Conservation (phyloP, 2,888 invertebrate species). For the Drymonia ruficornis region DNA sequence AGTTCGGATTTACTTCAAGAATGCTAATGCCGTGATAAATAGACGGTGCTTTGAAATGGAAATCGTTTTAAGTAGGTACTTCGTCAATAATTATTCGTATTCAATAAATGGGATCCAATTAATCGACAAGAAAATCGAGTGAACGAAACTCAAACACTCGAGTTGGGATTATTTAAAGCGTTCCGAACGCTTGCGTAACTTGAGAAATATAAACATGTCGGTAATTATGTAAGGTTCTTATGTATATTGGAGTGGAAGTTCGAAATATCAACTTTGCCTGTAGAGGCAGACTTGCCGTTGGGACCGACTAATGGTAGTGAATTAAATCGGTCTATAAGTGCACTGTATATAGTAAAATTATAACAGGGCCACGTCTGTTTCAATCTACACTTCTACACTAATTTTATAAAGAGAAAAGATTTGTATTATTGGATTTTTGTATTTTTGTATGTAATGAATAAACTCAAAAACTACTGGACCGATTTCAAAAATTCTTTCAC, state of each 20-base stretch:
- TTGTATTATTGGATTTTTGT: too few relatives aligned
- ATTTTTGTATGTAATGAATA: too few relatives aligned
- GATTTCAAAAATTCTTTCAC: too few relatives aligned
- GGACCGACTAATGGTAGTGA: not conserved
- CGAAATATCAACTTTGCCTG: not conserved
- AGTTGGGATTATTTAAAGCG: slow-evolving; percentile 22
- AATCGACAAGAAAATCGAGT: slow-evolving; percentile 31
- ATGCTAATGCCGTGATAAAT: slow-evolving; percentile 39
- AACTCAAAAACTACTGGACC: too few relatives aligned
- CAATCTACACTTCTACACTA: too few relatives aligned
- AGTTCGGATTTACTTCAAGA: slow-evolving; percentile 15
- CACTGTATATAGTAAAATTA: too few relatives aligned
- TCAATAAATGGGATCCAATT: slow-evolving; percentile 34
- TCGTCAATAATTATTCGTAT: slow-evolving; percentile 27
- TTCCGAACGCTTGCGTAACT: not conserved
- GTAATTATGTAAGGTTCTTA: not conserved
- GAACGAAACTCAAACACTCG: slow-evolving; percentile 23
- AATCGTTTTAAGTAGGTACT: slow-evolving; percentile 35
- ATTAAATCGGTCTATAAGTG: not conserved
- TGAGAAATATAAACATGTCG: not conserved
- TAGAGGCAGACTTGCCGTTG: too few relatives aligned
- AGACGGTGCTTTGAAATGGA: slow-evolving; percentile 35
- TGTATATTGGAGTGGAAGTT: not conserved
- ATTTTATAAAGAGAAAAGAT: too few relatives aligned
- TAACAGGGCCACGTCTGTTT: too few relatives aligned